Base-by-base conservation (phyloP, 1,140 invertebrate genomes). In the Pseudomyrmex flavicornis region DNA sequence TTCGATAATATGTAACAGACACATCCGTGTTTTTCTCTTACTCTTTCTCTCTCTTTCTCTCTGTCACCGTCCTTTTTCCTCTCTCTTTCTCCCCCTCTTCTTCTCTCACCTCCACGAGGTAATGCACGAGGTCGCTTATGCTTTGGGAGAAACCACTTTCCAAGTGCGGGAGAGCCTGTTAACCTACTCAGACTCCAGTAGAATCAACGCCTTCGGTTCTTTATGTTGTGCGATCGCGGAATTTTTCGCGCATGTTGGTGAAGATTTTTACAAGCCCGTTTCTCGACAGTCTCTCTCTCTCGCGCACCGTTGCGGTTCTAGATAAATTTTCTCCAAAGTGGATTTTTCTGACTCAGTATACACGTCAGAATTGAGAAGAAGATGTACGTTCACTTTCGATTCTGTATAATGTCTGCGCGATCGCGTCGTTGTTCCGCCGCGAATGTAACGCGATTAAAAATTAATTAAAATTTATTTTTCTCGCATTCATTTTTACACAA, bases 131-230 rank as follows among this genome's bases (percentile, higher is more conserved):
- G 70, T 76, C 82, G 75, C 56, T 73, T 62, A 58, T 20, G 44
- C 59, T 44, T 62, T 17, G 35, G 70, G 85, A 77, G 87, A 89
- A 86, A 83, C 83, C 82, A 59, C 88, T 89, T 89, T 89, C 87
- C 74, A 86, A 83, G 79, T 69, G 79, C 35, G 35, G 35, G 35
- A 35, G 50, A 92, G 93, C 92, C 93, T 90, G 93, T 93, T 94
- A 94, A 94, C 93, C 93, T 92, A 94, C 92, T 93, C 93, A 89
- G 85, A 82, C 65, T 86, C 72, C 92, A 94, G 93, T 89, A 56
- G 54, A 9, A 62, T 79, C 54, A 54, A 73, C 69, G 77, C 46
- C 72, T 80, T 75, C 77, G 85, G 35, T 20, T 54, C 74, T 46
- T 79, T 70, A 66, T 59, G 82, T 70, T 48, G 56, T 13, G 35